Evolutionary conservation across 1,140 invertebrate genomes (phyloP).

Genomic region (Epicauta chinensis): DNA sequence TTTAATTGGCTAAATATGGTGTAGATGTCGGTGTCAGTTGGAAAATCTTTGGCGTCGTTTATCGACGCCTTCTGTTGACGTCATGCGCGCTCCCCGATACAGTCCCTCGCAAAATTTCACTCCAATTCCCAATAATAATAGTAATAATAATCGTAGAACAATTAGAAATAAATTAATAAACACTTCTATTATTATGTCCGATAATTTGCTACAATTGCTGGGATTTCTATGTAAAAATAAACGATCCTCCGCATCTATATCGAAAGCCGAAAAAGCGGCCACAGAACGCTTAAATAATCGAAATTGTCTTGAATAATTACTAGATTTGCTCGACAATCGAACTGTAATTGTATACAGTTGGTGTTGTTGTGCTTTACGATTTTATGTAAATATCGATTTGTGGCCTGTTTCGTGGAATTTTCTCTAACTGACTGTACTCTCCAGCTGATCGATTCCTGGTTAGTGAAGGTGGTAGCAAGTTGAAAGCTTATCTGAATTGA

Average conservation of each 20-base stretch:
- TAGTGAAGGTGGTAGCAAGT: conserved; percentile 10
- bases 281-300: too few species aligned
- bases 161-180: too few species aligned
- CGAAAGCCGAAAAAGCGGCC: too few species aligned
- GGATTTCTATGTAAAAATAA: too few species aligned
- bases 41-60: conserved; percentile 3
- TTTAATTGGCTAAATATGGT: too few species aligned
- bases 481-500: conserved; percentile 20
- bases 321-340: too few species aligned
- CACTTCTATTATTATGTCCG: too few species aligned
- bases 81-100: conserved; percentile 16
- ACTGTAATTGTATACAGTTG: too few species aligned
- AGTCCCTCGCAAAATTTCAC: conserved; percentile 12
- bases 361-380: too few species aligned
- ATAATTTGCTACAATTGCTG: too few species aligned
- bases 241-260: too few species aligned
- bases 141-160: neutral
- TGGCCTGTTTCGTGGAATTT: conserved; percentile 13
- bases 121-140: conserved; percentile 1
- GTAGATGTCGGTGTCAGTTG: neutral
- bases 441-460: conserved; percentile 32
- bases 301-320: too few species aligned
- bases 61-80: conserved; percentile 13
- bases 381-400: neutral
- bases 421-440: conserved; percentile 22